Conservation (phyloP, 2,888 invertebrate species). For the Drosophila setosimentum region DNA sequence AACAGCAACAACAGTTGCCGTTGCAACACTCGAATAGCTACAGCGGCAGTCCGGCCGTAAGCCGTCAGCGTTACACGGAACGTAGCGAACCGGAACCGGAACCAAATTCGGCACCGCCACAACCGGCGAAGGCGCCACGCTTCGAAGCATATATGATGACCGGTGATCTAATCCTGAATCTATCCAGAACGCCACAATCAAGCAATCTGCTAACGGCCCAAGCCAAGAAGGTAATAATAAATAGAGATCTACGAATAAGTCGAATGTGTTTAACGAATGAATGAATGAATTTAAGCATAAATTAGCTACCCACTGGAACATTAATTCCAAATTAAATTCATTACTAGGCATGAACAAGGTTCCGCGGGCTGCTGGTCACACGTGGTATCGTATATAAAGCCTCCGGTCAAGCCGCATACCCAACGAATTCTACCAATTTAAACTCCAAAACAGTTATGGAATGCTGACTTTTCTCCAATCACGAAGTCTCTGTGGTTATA, state of each 20-base stretch:
- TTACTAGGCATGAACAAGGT: no score
- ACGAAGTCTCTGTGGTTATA: no score
- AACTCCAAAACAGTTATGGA: no score
- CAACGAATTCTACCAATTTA: no score
- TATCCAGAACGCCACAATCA: slow-evolving; percentile 92
- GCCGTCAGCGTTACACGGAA: slow-evolving; percentile 60
- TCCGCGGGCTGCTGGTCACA: not conserved
- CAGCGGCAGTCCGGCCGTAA: slow-evolving; percentile 72
- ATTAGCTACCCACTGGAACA: no score
- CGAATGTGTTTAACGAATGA: not conserved
- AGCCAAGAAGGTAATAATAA: slow-evolving; percentile 83
- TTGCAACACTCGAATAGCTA: slow-evolving; percentile 79
- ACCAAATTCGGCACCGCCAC: slow-evolving; percentile 83
- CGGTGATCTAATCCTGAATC: slow-evolving; percentile 97
- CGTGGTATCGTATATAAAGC: not conserved
- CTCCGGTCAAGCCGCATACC: not conserved
- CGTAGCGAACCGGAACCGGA: slow-evolving; percentile 66
- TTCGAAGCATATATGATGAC: slow-evolving; percentile 99
- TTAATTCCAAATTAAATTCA: no score
- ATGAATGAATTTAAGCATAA: not conserved
- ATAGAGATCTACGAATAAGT: not conserved
- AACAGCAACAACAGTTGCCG: slow-evolving; percentile 43
- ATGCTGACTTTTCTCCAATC: no score
- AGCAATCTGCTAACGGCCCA: slow-evolving; percentile 87
- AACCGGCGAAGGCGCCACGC: slow-evolving; percentile 85